A percentile compares a stretch with the other conserved stretches of the same genome.
phyloP scores from a whole-genome alignment of 2,888 invertebrate species.

The Falcaria lacertinaria region DNA sequence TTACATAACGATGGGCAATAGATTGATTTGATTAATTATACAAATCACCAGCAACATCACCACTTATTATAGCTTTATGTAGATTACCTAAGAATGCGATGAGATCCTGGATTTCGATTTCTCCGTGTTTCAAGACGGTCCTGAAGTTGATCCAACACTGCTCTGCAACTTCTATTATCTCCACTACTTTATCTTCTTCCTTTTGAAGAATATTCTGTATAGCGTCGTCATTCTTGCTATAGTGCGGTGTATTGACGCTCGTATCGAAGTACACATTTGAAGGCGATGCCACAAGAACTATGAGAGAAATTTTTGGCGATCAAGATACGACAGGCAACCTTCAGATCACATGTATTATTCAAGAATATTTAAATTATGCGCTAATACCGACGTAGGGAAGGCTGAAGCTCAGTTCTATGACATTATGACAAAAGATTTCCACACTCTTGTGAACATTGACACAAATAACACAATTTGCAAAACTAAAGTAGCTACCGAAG shows the following conservation, averaged over 20 bases:
- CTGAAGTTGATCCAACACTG: slow-evolving; percentile 63
- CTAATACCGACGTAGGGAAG: neutral
- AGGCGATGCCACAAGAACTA: slow-evolving; percentile 79
- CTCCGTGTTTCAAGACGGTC: slow-evolving; percentile 60
- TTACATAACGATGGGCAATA: neutral
- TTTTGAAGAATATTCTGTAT: slow-evolving; percentile 26
- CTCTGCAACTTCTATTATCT: slow-evolving; percentile 56
- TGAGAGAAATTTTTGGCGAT: slow-evolving; percentile 26
- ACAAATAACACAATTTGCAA: neutral
- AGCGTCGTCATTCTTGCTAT: slow-evolving; percentile 67
- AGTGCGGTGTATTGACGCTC: slow-evolving; percentile 59
- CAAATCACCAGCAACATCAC: slow-evolving; percentile 7
- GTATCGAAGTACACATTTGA: slow-evolving; percentile 77
- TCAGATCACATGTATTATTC: neutral
- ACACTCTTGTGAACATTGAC: slow-evolving; percentile 1
- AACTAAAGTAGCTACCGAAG: neutral
- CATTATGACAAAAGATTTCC: slow-evolving; percentile 1
- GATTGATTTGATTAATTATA: neutral
- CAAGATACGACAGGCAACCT: neutral
- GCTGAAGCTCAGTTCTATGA: neutral
- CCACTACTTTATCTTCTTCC: slow-evolving; percentile 33
- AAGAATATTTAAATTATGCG: neutral
- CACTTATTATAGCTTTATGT: slow-evolving; percentile 1
- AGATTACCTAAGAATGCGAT: slow-evolving; percentile 65
- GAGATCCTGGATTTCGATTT: slow-evolving; percentile 76